Evolutionary conservation across 2,888 invertebrate genomes (phyloP).

Genomic region (Sturmia bella): DNA sequence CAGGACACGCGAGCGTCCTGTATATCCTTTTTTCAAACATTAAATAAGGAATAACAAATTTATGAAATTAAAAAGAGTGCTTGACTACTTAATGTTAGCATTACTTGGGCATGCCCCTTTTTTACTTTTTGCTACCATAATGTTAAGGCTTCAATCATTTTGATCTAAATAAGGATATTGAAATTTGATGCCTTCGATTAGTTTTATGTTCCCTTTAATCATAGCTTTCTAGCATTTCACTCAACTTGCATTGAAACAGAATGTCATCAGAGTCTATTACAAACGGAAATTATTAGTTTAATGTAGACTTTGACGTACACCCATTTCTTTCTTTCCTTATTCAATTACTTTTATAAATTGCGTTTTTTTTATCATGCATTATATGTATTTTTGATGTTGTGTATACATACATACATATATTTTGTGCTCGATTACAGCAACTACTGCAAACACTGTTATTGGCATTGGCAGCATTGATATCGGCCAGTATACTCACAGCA

Average conservation of each 20-base stretch:
- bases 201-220: no score
- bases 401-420: slow-evolving; percentile 7
- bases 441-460: slow-evolving; percentile 77
- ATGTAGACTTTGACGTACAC: neutral
- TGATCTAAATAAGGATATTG: no score
- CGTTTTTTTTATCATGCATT: slow-evolving; percentile 18
- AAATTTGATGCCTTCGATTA: no score
- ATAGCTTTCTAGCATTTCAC: neutral
- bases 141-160: no score
- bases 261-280: neutral
- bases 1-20: no score
- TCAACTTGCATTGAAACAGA: neutral
- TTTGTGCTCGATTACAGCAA: slow-evolving; percentile 72
- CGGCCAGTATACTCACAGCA: slow-evolving; percentile 80
- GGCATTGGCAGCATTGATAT: slow-evolving; percentile 77
- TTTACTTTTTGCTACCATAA: neutral
- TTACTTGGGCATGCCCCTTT: no score
- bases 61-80: no score
- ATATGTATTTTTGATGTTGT: slow-evolving; percentile 28
- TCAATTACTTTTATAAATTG: slow-evolving; percentile 2
- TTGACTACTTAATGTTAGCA: no score
- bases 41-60: no score
- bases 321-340: neutral
- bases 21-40: no score
- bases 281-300: slow-evolving; percentile 22